Percentiles rank a stretch among this genome's conserved stretches.
These are phyloP conservation scores for Molossus molossus DNA, from an alignment of 2,797 vertebrate species.

Conservation along the genomic window DNA sequence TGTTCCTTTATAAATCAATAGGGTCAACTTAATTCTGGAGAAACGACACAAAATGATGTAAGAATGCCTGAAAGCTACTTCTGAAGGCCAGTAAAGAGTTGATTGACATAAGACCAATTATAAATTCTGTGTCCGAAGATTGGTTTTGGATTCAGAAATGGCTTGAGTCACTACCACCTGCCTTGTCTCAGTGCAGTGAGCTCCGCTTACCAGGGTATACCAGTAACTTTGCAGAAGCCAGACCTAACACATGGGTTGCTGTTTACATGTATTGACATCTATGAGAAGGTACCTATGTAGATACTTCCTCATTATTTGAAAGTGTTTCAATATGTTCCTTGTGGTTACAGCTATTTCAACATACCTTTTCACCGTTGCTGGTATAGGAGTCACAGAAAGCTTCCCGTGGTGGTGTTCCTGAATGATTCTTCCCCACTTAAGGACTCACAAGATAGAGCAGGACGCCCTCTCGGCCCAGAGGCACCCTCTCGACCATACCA, in stretches of 20 bases:
- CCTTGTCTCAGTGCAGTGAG: background rate
- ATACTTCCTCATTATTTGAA: conserved; percentile 10
- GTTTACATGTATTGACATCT: background rate
- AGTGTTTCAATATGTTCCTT: background rate
- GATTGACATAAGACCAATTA: background rate
- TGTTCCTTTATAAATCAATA: conserved; percentile 1
- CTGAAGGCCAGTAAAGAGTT: conserved; percentile 28
- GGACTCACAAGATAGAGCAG: background rate
- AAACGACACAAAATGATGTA: background rate
- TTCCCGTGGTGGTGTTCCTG: background rate
- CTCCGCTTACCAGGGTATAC: background rate
- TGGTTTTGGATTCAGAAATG: conserved; percentile 43
- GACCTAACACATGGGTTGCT: background rate
- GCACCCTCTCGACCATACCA: background rate
- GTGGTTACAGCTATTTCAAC: conserved; percentile 9
- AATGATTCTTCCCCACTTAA: background rate
- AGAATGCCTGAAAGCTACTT: conserved; percentile 7
- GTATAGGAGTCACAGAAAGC: background rate
- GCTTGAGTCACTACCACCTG: background rate
- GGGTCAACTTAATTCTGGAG: background rate
- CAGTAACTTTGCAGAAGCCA: conserved; percentile 16
- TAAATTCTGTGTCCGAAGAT: conserved; percentile 9
- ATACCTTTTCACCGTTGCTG: background rate
- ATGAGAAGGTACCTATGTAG: background rate
- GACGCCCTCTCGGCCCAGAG: background rate